A percentile compares a stretch with the other conserved stretches of the same genome.
phyloP scores from a whole-genome alignment of 2,888 invertebrate species.

The Siphlonurus alternatus region DNA sequence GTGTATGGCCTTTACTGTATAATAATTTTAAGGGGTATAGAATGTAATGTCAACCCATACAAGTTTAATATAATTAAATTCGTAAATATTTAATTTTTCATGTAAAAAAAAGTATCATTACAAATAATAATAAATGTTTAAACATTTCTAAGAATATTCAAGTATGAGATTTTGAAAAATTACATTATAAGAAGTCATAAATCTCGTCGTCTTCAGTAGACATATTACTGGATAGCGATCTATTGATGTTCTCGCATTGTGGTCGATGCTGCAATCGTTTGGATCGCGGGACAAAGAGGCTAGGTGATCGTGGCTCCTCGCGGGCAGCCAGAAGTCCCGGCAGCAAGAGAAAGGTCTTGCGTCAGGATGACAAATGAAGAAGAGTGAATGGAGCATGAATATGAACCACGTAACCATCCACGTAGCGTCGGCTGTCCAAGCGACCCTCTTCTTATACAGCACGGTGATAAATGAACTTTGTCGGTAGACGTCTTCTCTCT shows the following conservation, averaged over 20 bases:
- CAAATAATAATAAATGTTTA: no score
- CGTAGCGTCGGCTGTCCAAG: neutral
- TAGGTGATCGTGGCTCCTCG: neutral
- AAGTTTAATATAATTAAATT: neutral
- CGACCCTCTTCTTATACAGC: neutral
- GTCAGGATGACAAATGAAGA: neutral
- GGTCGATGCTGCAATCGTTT: no score
- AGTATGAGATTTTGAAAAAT: neutral
- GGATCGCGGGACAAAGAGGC: neutral
- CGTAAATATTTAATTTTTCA: neutral
- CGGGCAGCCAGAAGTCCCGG: neutral
- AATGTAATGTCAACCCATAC: neutral
- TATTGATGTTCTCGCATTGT: neutral
- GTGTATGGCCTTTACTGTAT: neutral
- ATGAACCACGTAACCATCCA: neutral
- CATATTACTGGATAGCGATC: neutral
- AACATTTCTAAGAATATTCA: no score
- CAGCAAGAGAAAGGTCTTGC: neutral
- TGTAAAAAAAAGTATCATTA: neutral
- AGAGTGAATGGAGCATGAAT: neutral
- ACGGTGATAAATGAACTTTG: neutral
- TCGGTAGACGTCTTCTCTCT: neutral
- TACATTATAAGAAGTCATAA: neutral
- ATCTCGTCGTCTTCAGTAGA: neutral
- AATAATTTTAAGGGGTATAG: neutral